phyloP scores from a whole-genome alignment of 2,888 invertebrate species.

The Lycia hirtaria region DNA sequence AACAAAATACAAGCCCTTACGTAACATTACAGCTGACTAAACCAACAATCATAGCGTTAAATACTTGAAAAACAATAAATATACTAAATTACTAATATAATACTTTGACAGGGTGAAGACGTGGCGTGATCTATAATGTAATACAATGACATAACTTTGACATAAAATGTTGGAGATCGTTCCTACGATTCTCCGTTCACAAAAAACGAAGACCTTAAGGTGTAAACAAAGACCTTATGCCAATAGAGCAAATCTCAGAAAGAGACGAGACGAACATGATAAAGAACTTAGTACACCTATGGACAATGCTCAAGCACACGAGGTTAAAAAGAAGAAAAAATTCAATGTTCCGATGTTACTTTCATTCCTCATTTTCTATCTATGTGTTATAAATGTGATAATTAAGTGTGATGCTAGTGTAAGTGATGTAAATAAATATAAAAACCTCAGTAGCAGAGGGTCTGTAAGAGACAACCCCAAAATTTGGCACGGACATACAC shows the following conservation, averaged over 20 bases:
- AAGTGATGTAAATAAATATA: constrained; percentile 67
- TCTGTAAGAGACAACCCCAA: constrained; percentile 53
- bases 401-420: constrained; percentile 79
- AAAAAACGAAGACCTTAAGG: constrained; percentile 52
- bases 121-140: constrained; percentile 51
- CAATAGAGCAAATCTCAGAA: constrained; percentile 59
- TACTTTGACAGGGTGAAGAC: constrained; percentile 40
- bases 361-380: constrained; percentile 70
- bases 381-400: constrained; percentile 81
- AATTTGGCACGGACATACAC: constrained; percentile 55
- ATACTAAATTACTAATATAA: not conserved
- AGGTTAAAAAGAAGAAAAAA: constrained; percentile 63
- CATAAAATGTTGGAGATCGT: constrained; percentile 80
- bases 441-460: constrained; percentile 41
- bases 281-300: constrained; percentile 57
- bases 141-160: constrained; percentile 72
- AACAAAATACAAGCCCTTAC: not conserved
- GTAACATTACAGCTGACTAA: constrained; percentile 8
- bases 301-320: constrained; percentile 78
- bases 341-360: constrained; percentile 56
- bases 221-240: constrained; percentile 57
- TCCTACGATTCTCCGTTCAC: constrained; percentile 70
- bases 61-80: constrained; percentile 31
- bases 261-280: constrained; percentile 51
- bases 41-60: constrained; percentile 47